Conservation (phyloP, 1,140 invertebrate species). For the Zaprionus capensis region DNA sequence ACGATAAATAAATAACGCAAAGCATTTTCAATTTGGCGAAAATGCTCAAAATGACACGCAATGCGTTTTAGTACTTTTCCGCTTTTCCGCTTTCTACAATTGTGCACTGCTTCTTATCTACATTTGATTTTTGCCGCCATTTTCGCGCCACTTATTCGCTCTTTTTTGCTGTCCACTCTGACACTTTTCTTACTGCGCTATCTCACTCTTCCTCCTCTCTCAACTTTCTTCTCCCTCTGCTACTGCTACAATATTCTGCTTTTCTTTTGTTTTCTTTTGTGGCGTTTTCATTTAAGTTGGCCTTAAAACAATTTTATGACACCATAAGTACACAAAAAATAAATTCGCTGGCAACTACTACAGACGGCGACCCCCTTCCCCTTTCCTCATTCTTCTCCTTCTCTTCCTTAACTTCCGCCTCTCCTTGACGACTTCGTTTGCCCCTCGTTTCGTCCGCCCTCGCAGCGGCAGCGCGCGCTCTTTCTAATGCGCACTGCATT, state of each 20-base stretch:
- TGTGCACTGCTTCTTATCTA: conserved; percentile 43
- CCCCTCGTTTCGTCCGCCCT: neutral
- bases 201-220: neutral
- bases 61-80: conserved; percentile 55
- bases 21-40: conserved; percentile 74
- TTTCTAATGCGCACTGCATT: conserved; percentile 76
- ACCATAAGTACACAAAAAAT: conserved; percentile 82
- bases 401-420: no score
- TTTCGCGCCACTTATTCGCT: conserved; percentile 31
- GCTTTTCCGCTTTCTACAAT: conserved; percentile 44
- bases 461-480: conserved; percentile 34
- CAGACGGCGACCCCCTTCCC: neutral
- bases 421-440: conserved; percentile 1
- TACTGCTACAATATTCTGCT: neutral
- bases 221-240: neutral
- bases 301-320: conserved; percentile 83
- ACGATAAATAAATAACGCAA: conserved; percentile 59
- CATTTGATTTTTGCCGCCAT: conserved; percentile 63
- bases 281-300: conserved; percentile 74
- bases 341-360: conserved; percentile 60
- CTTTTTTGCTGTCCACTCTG: conserved; percentile 34
- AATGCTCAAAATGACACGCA: conserved; percentile 67
- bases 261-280: neutral
- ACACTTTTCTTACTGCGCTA: conserved; percentile 13
- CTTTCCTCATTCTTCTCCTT: neutral